These are phyloP conservation scores for Fratercula arctica DNA, from an alignment of 2,797 vertebrate genomes.

Conservation along the genomic window DNA sequence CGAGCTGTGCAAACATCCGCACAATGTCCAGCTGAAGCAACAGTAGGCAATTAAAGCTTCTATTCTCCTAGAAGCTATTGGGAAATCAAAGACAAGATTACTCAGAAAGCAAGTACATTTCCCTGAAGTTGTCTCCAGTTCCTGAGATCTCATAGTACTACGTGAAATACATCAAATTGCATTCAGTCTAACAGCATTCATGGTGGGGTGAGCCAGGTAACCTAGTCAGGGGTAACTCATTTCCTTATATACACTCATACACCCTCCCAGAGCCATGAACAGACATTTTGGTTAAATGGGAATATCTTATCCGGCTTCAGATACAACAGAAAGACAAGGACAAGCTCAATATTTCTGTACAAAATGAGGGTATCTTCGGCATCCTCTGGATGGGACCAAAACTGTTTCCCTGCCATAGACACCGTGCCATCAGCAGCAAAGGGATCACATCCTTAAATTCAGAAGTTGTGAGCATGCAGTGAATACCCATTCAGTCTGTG, in stretches of 20 bases:
- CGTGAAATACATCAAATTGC: neutral
- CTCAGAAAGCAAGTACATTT: neutral
- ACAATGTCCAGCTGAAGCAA: neutral
- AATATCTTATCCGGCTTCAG: neutral
- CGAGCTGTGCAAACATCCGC: neutral
- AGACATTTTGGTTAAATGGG: neutral
- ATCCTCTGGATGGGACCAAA: neutral
- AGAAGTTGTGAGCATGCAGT: accelerated
- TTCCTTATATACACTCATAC: neutral
- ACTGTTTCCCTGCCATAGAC: accelerated
- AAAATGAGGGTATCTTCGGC: neutral
- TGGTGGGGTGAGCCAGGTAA: neutral
- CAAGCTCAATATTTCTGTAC: neutral
- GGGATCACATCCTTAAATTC: neutral
- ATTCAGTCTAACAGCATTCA: neutral
- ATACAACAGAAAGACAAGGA: neutral
- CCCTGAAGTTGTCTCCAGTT: neutral
- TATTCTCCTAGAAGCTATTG: neutral
- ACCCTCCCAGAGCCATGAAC: neutral
- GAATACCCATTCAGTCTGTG: neutral
- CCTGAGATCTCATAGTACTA: neutral
- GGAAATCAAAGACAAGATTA: neutral
- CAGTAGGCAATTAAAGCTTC: neutral
- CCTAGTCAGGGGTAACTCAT: neutral
- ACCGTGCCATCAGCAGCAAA: neutral